phyloP scores from a whole-genome alignment of 1,140 invertebrate species.

The Drosophila suzukii region DNA sequence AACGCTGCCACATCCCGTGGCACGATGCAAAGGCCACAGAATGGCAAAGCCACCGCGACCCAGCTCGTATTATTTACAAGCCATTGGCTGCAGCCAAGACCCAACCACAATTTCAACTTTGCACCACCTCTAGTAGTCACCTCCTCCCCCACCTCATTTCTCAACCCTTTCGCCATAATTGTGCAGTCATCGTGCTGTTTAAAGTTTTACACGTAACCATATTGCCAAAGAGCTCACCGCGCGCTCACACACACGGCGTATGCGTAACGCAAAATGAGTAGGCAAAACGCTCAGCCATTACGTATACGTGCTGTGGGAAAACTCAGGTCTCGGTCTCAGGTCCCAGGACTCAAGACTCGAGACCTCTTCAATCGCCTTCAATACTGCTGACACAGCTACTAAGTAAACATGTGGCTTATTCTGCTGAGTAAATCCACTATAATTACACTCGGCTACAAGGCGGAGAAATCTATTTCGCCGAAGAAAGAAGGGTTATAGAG shows the following conservation, averaged over 20 bases:
- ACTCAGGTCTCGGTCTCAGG: neutral
- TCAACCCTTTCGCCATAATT: conserved; percentile 51
- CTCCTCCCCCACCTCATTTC: neutral
- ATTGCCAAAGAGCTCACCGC: conserved; percentile 32
- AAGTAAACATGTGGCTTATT: conserved; percentile 38
- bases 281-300: conserved; percentile 48
- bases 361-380: conserved; percentile 29
- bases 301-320: conserved; percentile 43
- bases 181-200: conserved; percentile 70
- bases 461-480: neutral
- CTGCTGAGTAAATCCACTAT: conserved; percentile 53
- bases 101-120: conserved; percentile 42
- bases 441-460: conserved; percentile 33
- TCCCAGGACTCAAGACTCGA: neutral
- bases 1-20: conserved; percentile 29
- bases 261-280: conserved; percentile 70
- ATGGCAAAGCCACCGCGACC: conserved; percentile 49
- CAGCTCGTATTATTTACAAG: conserved; percentile 71
- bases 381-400: conserved; percentile 55
- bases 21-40: conserved; percentile 38
- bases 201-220: conserved; percentile 68
- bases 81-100: conserved; percentile 69
- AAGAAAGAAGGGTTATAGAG: too few relatives aligned
- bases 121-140: neutral
- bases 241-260: conserved; percentile 49